Conservation (phyloP, 2,113 vertebrate species). For the Phylloscopus trochilus region DNA sequence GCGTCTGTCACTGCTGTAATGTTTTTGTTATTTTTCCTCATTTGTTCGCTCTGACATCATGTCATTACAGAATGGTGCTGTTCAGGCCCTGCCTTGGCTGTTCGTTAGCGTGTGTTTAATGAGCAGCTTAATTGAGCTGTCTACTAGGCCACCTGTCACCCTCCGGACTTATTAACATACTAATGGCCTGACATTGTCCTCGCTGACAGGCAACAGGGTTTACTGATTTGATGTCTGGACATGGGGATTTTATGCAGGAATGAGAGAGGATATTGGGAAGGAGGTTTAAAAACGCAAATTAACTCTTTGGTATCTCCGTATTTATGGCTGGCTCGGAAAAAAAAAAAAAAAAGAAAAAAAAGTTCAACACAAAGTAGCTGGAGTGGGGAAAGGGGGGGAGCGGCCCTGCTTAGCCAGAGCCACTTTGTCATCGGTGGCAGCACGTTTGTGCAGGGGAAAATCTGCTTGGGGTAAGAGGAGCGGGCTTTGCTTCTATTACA, state of each 20-base stretch:
- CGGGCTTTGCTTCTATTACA: conserved; percentile 70
- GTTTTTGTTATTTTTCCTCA: conserved; percentile 90
- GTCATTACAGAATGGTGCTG: conserved; percentile 95
- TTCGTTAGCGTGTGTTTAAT: conserved; percentile 99
- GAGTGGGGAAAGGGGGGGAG: neutral
- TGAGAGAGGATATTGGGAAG: conserved; percentile 79
- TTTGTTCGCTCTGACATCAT: conserved; percentile 98
- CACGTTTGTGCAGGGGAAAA: conserved; percentile 48
- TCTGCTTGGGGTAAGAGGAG: conserved; percentile 43
- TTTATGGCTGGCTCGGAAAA: conserved; percentile 60
- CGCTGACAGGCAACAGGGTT: conserved; percentile 92
- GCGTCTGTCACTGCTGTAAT: conserved; percentile 91
- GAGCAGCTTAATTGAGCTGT: conserved; percentile 99
- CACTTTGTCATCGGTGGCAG: conserved; percentile 20
- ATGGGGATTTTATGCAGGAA: conserved; percentile 83
- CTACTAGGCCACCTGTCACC: conserved; percentile 99
- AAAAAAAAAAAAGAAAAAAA: neutral
- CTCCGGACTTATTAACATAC: conserved; percentile 99
- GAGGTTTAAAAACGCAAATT: conserved; percentile 81
- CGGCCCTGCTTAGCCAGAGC: conserved; percentile 11
- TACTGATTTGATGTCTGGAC: conserved; percentile 87
- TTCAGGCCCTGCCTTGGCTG: conserved; percentile 89
- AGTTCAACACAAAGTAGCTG: conserved; percentile 49
- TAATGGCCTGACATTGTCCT: conserved; percentile 99
- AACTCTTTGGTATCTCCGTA: conserved; percentile 82